phyloP scores from a whole-genome alignment of 2,888 invertebrate genomes.

The Cataglyphis livida region DNA sequence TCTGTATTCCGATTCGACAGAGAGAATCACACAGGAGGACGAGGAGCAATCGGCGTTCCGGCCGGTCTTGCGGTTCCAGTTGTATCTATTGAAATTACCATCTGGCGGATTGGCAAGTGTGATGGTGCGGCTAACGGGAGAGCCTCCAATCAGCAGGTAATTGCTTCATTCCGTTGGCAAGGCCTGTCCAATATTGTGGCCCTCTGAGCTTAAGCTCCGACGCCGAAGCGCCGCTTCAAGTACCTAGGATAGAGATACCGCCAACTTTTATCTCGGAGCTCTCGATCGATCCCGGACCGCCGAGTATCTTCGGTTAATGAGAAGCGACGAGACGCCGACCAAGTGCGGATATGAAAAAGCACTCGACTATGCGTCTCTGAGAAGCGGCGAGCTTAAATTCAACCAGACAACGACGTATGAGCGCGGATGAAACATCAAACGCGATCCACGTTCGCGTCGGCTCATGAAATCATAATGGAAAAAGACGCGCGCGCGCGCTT shows the following conservation, averaged over 20 bases:
- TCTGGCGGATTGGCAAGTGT: slow-evolving; percentile 82
- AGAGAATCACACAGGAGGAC: slow-evolving; percentile 66
- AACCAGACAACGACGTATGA: slow-evolving; percentile 56
- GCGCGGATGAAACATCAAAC: slow-evolving; percentile 41
- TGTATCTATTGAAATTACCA: slow-evolving; percentile 83
- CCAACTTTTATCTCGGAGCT: slow-evolving; percentile 30
- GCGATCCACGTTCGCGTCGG: neutral
- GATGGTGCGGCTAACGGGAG: slow-evolving; percentile 80
- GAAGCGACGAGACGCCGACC: slow-evolving; percentile 6
- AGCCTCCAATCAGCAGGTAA: slow-evolving; percentile 84
- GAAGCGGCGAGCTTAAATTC: slow-evolving; percentile 79
- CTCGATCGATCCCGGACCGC: slow-evolving; percentile 5
- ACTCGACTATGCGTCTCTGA: slow-evolving; percentile 32
- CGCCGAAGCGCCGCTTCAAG: slow-evolving; percentile 32
- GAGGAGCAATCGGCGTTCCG: slow-evolving; percentile 74
- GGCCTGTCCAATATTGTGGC: slow-evolving; percentile 64
- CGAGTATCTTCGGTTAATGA: slow-evolving; percentile 30
- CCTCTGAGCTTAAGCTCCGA: slow-evolving; percentile 45
- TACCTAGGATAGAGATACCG: neutral
- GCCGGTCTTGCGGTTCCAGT: slow-evolving; percentile 80
- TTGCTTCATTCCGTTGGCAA: slow-evolving; percentile 82
- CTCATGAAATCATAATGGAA: slow-evolving; percentile 22
- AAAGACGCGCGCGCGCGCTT: slow-evolving; percentile 43
- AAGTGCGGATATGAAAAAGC: slow-evolving; percentile 26
- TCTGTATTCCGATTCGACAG: slow-evolving; percentile 56